Evolutionary conservation across 2,888 invertebrate genomes (phyloP).

Genomic region (Metopia argyrocephala): DNA sequence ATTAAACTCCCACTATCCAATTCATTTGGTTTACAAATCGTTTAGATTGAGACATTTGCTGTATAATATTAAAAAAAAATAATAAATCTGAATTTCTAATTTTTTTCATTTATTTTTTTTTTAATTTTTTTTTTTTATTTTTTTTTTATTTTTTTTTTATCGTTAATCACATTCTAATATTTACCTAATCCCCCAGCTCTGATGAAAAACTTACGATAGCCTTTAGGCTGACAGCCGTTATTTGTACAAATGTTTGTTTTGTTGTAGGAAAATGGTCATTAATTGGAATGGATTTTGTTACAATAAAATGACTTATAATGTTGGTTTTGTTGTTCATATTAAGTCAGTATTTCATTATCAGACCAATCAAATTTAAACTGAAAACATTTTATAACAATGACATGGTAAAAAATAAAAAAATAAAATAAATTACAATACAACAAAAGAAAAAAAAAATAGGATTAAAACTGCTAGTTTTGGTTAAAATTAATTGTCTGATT

Average conservation of each 20-base stretch:
- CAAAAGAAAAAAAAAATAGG: too few species aligned
- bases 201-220: neutral
- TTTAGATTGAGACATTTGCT: constrained; percentile 47
- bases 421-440: constrained; percentile 32
- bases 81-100: constrained; percentile 45
- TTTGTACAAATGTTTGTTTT: neutral
- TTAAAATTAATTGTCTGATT: too few species aligned
- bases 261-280: too few species aligned
- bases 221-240: neutral
- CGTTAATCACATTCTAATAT: too few species aligned
- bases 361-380: constrained; percentile 51
- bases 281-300: neutral
- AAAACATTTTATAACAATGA: constrained; percentile 20
- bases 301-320: too few species aligned
- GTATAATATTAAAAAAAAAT: constrained; percentile 16
- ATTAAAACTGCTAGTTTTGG: too few species aligned
- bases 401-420: constrained; percentile 3
- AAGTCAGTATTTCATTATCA: constrained; percentile 18
- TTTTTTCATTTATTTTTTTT: too few species aligned
- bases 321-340: constrained; percentile 5
- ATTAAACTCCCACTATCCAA: neutral
- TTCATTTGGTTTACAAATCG: constrained; percentile 23
- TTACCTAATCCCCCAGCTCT: too few species aligned
- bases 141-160: too few species aligned
- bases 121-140: too few species aligned